Evolutionary conservation across 2,113 vertebrate genomes (phyloP).

Genomic region (Trichechus manatus): DNA sequence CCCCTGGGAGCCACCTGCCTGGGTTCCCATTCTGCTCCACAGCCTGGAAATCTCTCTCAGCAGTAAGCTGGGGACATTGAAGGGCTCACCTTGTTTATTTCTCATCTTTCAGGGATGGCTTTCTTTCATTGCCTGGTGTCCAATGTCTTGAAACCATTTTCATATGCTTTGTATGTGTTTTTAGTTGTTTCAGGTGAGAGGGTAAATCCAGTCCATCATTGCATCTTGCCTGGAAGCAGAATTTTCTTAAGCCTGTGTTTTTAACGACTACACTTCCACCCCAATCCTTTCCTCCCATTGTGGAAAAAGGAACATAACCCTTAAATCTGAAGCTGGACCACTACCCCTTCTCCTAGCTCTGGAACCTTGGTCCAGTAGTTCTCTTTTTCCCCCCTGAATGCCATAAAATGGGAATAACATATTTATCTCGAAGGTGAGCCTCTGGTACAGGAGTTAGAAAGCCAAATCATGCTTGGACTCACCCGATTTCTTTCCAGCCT

Average conservation of each 20-base stretch:
- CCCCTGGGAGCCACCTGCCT: background rate
- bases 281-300: background rate
- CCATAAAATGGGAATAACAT: accelerated
- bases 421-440: accelerated
- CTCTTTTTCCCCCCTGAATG: background rate
- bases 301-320: background rate
- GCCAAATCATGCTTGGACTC: accelerated
- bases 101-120: background rate
- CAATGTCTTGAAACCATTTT: background rate
- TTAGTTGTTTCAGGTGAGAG: background rate
- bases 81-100: background rate
- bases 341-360: background rate
- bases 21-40: background rate
- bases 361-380: background rate
- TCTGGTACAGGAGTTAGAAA: background rate
- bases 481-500: accelerated
- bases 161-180: background rate
- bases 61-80: accelerated
- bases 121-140: background rate
- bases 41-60: background rate
- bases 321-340: background rate
- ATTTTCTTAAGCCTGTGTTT: background rate
- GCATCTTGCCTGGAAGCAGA: background rate
- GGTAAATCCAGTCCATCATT: background rate
- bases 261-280: background rate